phyloP scores from a whole-genome alignment of 2,113 vertebrate species.

The Chrysochloris asiatica region DNA sequence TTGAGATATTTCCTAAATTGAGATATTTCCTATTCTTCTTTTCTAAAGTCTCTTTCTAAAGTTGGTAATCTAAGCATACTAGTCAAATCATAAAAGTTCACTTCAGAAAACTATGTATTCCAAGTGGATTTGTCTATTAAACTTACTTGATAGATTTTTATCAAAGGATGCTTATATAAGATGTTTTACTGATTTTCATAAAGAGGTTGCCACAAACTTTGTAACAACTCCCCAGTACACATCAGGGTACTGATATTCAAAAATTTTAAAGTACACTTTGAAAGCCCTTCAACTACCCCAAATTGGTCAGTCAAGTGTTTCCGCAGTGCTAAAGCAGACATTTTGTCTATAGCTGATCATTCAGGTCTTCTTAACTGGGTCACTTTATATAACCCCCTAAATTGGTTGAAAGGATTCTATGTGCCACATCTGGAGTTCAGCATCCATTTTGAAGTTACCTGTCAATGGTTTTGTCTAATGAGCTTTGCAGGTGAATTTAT shows the following conservation, averaged over 20 bases:
- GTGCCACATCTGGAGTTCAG: rapidly evolving
- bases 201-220: background rate
- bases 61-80: background rate
- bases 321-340: background rate
- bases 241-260: background rate
- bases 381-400: background rate
- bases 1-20: background rate
- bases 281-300: background rate
- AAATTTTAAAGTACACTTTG: background rate
- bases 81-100: background rate
- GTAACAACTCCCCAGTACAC: background rate
- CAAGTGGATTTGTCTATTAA: background rate
- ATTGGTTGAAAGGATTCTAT: rapidly evolving
- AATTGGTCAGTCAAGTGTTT: background rate
- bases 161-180: background rate
- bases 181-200: conserved; percentile 1
- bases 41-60: background rate
- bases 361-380: background rate
- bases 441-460: background rate
- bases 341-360: background rate
- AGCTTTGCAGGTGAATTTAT: background rate
- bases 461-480: background rate
- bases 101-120: conserved; percentile 21
- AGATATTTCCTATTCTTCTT: background rate
- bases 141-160: conserved; percentile 7